A percentile compares a stretch with the other conserved stretches of the same genome.
Conservation (phyloP, 2,888 invertebrate species). For the Aspidiotus destructor region DNA sequence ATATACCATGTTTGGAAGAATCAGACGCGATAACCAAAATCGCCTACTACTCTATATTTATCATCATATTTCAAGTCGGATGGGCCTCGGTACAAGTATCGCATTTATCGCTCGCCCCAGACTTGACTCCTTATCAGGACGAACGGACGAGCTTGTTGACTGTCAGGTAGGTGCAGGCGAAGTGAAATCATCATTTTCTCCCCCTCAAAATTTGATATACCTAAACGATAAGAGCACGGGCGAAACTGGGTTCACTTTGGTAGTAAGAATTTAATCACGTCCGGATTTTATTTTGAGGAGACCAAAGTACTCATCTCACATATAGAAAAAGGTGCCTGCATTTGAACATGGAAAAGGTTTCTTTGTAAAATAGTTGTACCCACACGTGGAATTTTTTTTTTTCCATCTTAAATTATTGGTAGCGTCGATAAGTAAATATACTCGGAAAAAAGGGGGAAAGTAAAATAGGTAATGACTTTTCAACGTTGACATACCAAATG, state of each 20-base stretch:
- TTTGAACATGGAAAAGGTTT: too few relatives aligned
- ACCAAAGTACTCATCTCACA: too few relatives aligned
- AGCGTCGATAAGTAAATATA: too few relatives aligned
- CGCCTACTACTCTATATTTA: slow-evolving; percentile 47
- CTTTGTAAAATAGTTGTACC: too few relatives aligned
- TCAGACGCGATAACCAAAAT: slow-evolving; percentile 7
- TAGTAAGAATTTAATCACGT: background rate
- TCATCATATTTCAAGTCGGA: slow-evolving; percentile 76
- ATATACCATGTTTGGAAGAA: slow-evolving; percentile 48
- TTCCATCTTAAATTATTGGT: too few relatives aligned
- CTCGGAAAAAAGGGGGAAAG: too few relatives aligned
- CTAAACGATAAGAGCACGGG: too few relatives aligned
- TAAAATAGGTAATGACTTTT: too few relatives aligned
- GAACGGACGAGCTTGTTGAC: slow-evolving; percentile 70
- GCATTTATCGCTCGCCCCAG: slow-evolving; percentile 82
- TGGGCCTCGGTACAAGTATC: slow-evolving; percentile 93
- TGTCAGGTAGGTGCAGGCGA: slow-evolving; percentile 52
- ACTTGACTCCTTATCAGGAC: slow-evolving; percentile 57
- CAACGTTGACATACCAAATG: too few relatives aligned
- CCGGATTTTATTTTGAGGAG: too few relatives aligned
- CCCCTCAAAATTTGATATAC: background rate
- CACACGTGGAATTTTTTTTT: too few relatives aligned
- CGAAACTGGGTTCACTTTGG: background rate
- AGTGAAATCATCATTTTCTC: background rate
- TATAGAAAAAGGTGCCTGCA: too few relatives aligned